Percentiles rank a stretch among this genome's conserved stretches.
Evolutionary conservation across 1,140 invertebrate genomes (phyloP).

Genomic region (Drosophila albomicans): DNA sequence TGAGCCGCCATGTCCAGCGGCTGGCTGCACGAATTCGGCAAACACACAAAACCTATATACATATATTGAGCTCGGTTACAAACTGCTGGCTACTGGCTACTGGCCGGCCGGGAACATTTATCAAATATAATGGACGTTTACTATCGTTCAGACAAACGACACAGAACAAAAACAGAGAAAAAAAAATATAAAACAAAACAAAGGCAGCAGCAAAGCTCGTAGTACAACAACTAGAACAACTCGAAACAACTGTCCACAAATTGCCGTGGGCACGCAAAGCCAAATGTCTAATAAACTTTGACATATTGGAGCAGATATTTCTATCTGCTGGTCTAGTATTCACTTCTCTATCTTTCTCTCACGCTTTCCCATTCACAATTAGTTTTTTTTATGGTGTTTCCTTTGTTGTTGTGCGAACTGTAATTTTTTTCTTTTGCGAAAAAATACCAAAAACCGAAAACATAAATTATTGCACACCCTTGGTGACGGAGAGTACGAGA

Average conservation of each 20-base stretch:
- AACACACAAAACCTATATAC: slow-evolving; percentile 6
- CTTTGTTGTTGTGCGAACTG: slow-evolving; percentile 49
- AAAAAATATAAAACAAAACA: too few relatives aligned
- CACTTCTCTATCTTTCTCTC: slow-evolving; percentile 6
- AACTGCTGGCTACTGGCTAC: slow-evolving; percentile 21
- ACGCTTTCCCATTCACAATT: slow-evolving; percentile 14
- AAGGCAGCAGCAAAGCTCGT: neutral
- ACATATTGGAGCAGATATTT: slow-evolving; percentile 81
- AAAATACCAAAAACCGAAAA: slow-evolving; percentile 24
- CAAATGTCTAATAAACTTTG: slow-evolving; percentile 82
- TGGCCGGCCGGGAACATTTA: slow-evolving; percentile 60
- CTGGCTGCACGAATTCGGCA: slow-evolving; percentile 39
- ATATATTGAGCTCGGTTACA: slow-evolving; percentile 59
- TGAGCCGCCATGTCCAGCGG: slow-evolving; percentile 45
- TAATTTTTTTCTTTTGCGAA: slow-evolving; percentile 20
- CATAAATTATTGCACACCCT: slow-evolving; percentile 65
- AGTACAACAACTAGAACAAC: slow-evolving; percentile 32
- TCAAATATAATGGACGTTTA: slow-evolving; percentile 80
- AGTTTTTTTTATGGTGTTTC: slow-evolving; percentile 41
- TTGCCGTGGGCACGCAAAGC: slow-evolving; percentile 79
- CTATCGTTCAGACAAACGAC: slow-evolving; percentile 46
- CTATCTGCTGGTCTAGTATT: slow-evolving; percentile 40
- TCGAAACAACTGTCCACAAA: slow-evolving; percentile 78
- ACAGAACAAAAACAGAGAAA: neutral
- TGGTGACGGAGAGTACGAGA: slow-evolving; percentile 30